These are phyloP conservation scores for Melolontha melolontha DNA, from an alignment of 2,888 invertebrate species.

Conservation along the genomic window DNA sequence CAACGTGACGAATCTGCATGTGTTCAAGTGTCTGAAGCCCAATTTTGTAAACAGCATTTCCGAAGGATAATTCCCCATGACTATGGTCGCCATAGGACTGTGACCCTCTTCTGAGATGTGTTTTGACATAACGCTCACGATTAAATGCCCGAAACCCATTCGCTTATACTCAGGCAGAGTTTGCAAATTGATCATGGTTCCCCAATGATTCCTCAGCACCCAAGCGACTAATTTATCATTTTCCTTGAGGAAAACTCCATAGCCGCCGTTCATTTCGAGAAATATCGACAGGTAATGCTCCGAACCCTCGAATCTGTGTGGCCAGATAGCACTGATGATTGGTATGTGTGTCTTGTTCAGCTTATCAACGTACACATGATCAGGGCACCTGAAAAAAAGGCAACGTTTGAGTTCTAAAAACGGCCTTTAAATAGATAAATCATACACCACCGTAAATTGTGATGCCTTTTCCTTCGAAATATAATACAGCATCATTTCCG, in stretches of 20 bases:
- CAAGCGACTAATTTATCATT: conserved; percentile 39
- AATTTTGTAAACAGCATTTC: conserved; percentile 38
- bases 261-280: conserved; percentile 36
- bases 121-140: conserved; percentile 35
- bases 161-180: conserved; percentile 39
- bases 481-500: conserved; percentile 34
- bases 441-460: conserved; percentile 36
- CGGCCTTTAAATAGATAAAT: conserved; percentile 16
- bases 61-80: conserved; percentile 37
- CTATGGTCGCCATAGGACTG: conserved; percentile 38
- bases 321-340: conserved; percentile 49
- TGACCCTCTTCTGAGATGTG: conserved; percentile 41
- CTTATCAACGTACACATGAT: conserved; percentile 44
- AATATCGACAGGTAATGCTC: conserved; percentile 41
- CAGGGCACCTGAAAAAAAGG: conserved; percentile 39
- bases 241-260: conserved; percentile 40
- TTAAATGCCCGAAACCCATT: conserved; percentile 34
- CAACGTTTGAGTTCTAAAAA: conserved; percentile 5
- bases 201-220: conserved; percentile 39
- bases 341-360: conserved; percentile 42
- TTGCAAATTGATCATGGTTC: conserved; percentile 37
- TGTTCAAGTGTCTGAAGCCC: conserved; percentile 34
- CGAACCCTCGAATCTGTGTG: conserved; percentile 49
- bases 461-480: conserved; percentile 32
- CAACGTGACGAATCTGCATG: conserved; percentile 34